phyloP scores from a whole-genome alignment of 2,888 invertebrate species.

The Lingula anatina region DNA sequence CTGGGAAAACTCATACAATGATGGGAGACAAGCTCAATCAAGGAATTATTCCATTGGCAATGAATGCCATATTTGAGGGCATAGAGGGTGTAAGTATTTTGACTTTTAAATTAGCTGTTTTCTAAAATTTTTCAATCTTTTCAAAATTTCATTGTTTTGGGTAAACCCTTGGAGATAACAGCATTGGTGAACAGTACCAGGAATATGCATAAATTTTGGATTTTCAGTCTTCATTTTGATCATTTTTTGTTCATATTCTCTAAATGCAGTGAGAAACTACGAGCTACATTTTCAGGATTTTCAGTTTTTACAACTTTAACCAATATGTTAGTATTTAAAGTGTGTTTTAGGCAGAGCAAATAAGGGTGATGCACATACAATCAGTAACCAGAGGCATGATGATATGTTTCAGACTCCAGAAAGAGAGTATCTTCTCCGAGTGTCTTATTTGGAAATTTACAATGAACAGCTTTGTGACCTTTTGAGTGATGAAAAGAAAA shows the following conservation, averaged over 20 bases:
- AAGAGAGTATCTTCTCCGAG: conserved; percentile 73
- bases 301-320: no score
- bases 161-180: no score
- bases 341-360: no score
- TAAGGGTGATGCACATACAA: no score
- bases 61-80: conserved; percentile 55
- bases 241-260: conserved; percentile 67
- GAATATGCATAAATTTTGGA: neutral
- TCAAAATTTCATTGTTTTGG: no score
- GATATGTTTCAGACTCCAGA: conserved; percentile 54
- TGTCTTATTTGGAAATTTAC: conserved; percentile 83
- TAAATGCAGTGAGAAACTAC: conserved; percentile 52
- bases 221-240: no score
- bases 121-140: no score
- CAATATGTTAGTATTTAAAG: neutral
- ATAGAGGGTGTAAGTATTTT: conserved; percentile 50
- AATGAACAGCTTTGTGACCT: conserved; percentile 79
- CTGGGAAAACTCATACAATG: conserved; percentile 59
- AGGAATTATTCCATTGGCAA: conserved; percentile 72
- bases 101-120: no score
- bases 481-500: conserved; percentile 52
- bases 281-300: no score
- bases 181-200: no score
- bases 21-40: conserved; percentile 63
- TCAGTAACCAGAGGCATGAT: no score